Evolutionary conservation across 2,113 vertebrate species (phyloP), one percentile per base, ranked within the genome.

Genomic region (Cnemophilus loriae): DNA sequence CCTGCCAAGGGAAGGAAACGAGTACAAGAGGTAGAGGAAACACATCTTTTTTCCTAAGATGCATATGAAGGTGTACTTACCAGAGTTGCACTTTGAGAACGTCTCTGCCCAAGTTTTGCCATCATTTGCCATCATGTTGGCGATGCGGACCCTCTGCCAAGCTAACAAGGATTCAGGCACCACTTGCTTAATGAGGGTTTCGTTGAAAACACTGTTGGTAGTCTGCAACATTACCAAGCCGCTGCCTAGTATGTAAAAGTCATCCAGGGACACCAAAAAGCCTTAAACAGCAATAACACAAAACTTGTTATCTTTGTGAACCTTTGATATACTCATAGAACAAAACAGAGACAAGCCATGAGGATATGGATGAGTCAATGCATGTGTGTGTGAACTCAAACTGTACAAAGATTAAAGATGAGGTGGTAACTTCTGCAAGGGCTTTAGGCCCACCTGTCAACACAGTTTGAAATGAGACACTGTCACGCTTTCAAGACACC

Each of bases 71-170:
- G 17, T 7, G 13, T 37, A 90, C 98, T 97, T 87, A 99, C 99
- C 99, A 24, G 99, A 99, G 94, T 99, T 99, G 97, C 97, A 95
- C 87, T 57, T 98, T 0, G 98, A 97, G 96, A 99, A 99, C 55
- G 87, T 98, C 85, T 98, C 91, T 56, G 98, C 99, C 99, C 99
- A 99, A 35, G 97, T 91, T 83, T 97, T 97, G 63, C 99, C 99
- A 5, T 83, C 93, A 5, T 77, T 93, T 39, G 99, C 99, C 97
- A 99, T 98, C 97, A 98, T 98, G 84, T 99, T 98, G 35, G 99
- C 98, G 89, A 99, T 97, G 33, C 99, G 97, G 86, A 99, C 99
- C 84, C 99, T 98, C 96, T 99, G 99, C 99, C 99, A 99, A 12
- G 99, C 97, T 24, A 99, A 94, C 68, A 99, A 98, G 80, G 98